phyloP scores from a whole-genome alignment of 2,888 invertebrate species.

The Erebia aethiops region DNA sequence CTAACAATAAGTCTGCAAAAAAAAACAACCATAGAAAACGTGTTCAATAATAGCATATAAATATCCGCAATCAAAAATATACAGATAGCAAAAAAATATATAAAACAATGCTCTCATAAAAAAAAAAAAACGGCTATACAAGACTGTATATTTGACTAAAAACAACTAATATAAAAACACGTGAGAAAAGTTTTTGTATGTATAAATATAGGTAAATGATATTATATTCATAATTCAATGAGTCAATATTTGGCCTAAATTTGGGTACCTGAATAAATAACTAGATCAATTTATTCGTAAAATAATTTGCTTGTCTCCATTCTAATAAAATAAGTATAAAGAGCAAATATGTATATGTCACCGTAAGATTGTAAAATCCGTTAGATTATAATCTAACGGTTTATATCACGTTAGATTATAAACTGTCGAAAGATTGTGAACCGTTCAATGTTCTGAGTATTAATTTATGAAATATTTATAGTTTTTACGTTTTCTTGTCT shows the following conservation, averaged over 20 bases:
- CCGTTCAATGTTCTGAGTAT: too few relatives aligned
- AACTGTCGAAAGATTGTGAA: too few relatives aligned
- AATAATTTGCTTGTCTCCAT: not conserved
- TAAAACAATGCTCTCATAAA: conserved; percentile 27
- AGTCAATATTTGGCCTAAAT: conserved; percentile 28
- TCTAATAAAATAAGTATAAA: not conserved
- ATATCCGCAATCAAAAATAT: conserved; percentile 72
- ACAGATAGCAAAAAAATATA: conserved; percentile 60
- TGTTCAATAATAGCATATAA: conserved; percentile 45
- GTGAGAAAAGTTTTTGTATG: not conserved
- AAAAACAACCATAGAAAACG: conserved; percentile 22
- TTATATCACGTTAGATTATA: too few relatives aligned
- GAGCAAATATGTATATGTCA: too few relatives aligned
- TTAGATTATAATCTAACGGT: too few relatives aligned
- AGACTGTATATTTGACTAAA: conserved; percentile 44
- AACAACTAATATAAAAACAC: conserved; percentile 32
- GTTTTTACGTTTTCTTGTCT: too few relatives aligned
- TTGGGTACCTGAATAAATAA: conserved; percentile 26
- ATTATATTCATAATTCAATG: conserved; percentile 31
- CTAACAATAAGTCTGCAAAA: conserved; percentile 14
- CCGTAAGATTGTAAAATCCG: too few relatives aligned
- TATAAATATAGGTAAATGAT: conserved; percentile 22
- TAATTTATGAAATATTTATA: too few relatives aligned
- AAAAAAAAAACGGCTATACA: conserved; percentile 33
- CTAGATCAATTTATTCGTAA: not conserved